Evolutionary conservation across 2,888 invertebrate species (phyloP), one percentile per base, ranked within the genome.

Genomic region (Cylloceria caligata): DNA sequence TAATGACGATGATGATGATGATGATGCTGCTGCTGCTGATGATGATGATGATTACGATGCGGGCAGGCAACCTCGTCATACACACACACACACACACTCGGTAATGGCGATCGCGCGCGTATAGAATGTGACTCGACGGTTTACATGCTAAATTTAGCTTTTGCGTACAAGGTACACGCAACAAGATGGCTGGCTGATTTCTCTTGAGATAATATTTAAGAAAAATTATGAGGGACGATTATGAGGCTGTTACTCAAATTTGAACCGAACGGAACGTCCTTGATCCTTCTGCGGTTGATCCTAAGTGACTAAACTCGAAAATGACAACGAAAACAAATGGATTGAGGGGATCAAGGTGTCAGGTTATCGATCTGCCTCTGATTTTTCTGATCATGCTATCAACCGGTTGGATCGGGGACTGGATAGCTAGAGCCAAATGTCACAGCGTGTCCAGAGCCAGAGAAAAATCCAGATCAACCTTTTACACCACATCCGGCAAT

Each of bases 371-470:
- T 52, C 11, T 13, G 0, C 52, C 11, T 52, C 11, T 1, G 24
- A 52, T 52, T 52, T 24, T 9, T 11, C 9, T 24, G 24, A 9
- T 11, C 24, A 52, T 52, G 2, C 13, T 52, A 24, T 24, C 4
- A 16, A 57, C 36, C 36, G 36, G 16, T 65, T 65, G 6, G 49
- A 27, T 57, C 11, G 13, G 11, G 16, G 36, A 21, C 64, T 52
- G 45, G 30, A 62, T 72, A 60, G 64, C 78, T 86, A 86, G 75
- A 87, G 86, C 87, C 89, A 88, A 72, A 89, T 84, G 80, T 89
- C 89, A 73, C 89, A 88, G 72, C 88, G 84, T 72, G 88, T 89
- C 89, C 90, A 90, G 64, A 89, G 87, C 88, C 90, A 90, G 47
- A 87, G 86, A 83, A 90, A 89, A 72, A 90, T 87, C 88, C 90